Base-by-base conservation (phyloP, 2,888 invertebrate species). In the Drosophila fulvimacula region DNA sequence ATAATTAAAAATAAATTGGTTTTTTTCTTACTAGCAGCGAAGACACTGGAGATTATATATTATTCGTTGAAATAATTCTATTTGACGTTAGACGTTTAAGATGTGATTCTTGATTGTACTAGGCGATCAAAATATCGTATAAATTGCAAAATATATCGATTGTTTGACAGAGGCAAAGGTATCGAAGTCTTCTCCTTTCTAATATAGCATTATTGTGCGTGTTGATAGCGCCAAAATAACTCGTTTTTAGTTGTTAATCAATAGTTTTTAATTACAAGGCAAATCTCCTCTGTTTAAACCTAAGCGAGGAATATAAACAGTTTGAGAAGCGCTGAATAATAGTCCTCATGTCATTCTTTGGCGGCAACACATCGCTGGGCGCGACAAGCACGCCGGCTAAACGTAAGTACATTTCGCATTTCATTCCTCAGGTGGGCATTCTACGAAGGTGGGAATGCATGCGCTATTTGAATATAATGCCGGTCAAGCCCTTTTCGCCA, bases 361-460 rank as follows among this genome's bases (percentile, higher is more conserved):
- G 92, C 55, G 88, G 82, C 17, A 91, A 89, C 63, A 82, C 89
- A 55, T 91, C 91, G 36, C 93, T 94, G 69, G 94, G 94, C 17
- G 91, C 93, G 51, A 93, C 94, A 42, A 92, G 92, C 81, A 92
- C 92, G 58, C 92, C 92, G 71, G 93, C 94, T 21, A 94, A 94
- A 93, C 94, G 94, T 95, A 92, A 93, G 94, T 87, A 44, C 3
- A 39, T 24, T 17, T 32, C 11, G 24, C 27, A 13, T 27, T 38
- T 24, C 56, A 62, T 65, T 65, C 49, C 44, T 60, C 58, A 68
- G 63, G 41, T 70, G 27, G 53, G 13, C 57, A 38, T 30, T 6
- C 30, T 5, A 24, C n/a, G 38, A 21, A 42, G 30, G 30, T 30
- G 30, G 2, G 21, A n/a, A 1, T 34, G 21, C 24, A 27, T 73